Evolutionary conservation across 2,888 invertebrate genomes (phyloP).

Genomic region (Spialia ferax): DNA sequence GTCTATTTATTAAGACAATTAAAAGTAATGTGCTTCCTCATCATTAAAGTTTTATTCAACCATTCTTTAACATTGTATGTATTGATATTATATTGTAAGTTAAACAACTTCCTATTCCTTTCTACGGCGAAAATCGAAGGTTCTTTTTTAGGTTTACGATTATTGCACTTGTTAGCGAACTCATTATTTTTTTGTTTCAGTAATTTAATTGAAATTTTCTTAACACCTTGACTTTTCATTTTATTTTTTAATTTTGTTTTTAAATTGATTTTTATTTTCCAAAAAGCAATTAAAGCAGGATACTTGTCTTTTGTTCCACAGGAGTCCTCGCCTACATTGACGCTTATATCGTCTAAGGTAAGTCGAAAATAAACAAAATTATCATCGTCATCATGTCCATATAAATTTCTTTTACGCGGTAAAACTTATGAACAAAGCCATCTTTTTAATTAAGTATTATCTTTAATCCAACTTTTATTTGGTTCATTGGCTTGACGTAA

Average conservation of each 20-base stretch:
- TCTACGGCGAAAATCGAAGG: no score
- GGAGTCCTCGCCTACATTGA: slow-evolving; percentile 93
- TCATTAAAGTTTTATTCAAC: no score
- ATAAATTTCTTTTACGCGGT: slow-evolving; percentile 34
- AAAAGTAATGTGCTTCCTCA: no score
- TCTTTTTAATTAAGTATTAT: neutral
- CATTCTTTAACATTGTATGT: no score
- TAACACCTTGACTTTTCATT: slow-evolving; percentile 15
- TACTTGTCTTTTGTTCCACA: slow-evolving; percentile 87
- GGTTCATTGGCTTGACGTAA: slow-evolving; percentile 6
- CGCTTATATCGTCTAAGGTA: slow-evolving; percentile 93
- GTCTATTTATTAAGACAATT: no score
- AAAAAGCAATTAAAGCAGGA: slow-evolving; percentile 76
- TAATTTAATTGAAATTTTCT: slow-evolving; percentile 10
- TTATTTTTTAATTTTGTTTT: slow-evolving; percentile 9
- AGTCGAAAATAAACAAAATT: slow-evolving; percentile 64
- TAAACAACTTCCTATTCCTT: no score
- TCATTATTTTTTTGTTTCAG: neutral
- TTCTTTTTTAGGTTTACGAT: no score
- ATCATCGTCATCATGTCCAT: slow-evolving; percentile 43
- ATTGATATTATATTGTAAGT: no score
- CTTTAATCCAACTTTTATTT: slow-evolving; percentile 3
- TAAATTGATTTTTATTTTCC: slow-evolving; percentile 40
- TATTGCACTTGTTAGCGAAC: no score
- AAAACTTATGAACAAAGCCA: neutral